A percentile compares a stretch with the other conserved stretches of the same genome.
Evolutionary conservation across 37 sponge, comb jelly and placozoan genomes (phyloP).

Genomic region (Oscarella lobularis): DNA sequence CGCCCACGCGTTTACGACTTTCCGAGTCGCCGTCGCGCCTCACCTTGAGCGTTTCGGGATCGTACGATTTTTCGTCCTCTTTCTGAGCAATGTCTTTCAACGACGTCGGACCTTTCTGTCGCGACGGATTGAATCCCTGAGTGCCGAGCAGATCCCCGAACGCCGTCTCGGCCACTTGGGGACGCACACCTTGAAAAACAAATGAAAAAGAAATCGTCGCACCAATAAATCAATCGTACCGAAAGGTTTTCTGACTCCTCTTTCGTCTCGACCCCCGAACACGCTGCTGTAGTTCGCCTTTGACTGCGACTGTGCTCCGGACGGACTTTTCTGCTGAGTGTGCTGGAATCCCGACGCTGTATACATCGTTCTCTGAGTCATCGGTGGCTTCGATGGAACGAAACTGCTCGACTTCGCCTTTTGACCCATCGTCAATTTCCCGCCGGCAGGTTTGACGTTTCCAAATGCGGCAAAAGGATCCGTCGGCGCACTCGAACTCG

Average conservation of each 20-base stretch:
- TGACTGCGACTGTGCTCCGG: background rate
- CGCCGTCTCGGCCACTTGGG: slow-evolving; percentile 14
- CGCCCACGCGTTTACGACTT: no score
- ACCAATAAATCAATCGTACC: no score
- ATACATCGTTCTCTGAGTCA: background rate
- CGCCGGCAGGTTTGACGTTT: background rate
- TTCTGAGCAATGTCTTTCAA: slow-evolving; percentile 57
- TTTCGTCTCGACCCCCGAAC: slow-evolving; percentile 23
- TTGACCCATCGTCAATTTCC: background rate
- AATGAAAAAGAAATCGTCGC: no score
- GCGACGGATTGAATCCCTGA: slow-evolving; percentile 16
- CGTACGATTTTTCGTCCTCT: slow-evolving; percentile 25
- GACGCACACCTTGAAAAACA: slow-evolving; percentile 13
- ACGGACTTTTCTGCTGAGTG: slow-evolving; percentile 4
- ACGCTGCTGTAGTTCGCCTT: slow-evolving; percentile 11
- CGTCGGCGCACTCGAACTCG: background rate
- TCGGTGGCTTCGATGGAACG: background rate
- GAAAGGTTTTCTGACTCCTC: slow-evolving; percentile 10
- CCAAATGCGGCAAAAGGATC: slow-evolving; percentile 17
- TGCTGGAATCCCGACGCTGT: background rate
- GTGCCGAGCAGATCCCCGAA: slow-evolving; percentile 61
- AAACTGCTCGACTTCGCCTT: background rate
- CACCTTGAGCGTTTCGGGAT: slow-evolving; percentile 64
- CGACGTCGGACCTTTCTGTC: slow-evolving; percentile 16
- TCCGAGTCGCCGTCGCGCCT: no score